Base-by-base conservation (phyloP, 2,888 invertebrate genomes). In the Mesochorus sp. region DNA sequence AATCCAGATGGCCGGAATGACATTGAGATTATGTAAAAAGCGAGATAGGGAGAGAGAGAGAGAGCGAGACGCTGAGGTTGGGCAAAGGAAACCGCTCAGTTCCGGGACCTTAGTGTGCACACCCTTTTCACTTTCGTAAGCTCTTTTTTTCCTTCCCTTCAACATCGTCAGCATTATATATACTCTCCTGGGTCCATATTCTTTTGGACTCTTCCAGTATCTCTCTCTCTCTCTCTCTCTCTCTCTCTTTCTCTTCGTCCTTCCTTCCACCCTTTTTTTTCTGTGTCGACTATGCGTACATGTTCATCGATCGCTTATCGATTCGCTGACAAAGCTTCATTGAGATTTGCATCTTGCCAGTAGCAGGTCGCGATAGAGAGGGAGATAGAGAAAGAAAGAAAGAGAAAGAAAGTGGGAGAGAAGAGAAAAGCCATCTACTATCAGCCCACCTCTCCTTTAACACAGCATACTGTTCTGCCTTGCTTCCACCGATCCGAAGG, bases 321-420 rank as follows among this genome's bases (percentile, higher is more conserved):
- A 80, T 80, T 80, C 53, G 76, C 80, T 80, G 80, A 80, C 80
- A 70, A 77, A 66, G 80, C 80, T 77, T 74, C 70, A 74, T 74
- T 64, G 67, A 76, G 79, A 80, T 76, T 80, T 77, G 77, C 78
- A 78, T 78, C 78, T 70, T 66, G 70, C 74, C 62, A 49, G 68
- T 57, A 68, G 59, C 67, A 67, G 66, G 59, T 70, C 34, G 66
- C n/a, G 14, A 14, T 14, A 44, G 31, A 59, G 42, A 21, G 21
- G 19, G 31, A 4, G 24, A 57, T 47, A 47, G 49, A 44, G 44
- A 37, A 31, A 28, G 37, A 34, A 39, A 49, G 28, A 26, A 3
- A 26, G 55, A 31, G 31, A 59, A 12, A 28, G 14, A 62, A 31
- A 31, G 28, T 14, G 14, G 17, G 12, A 53, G 53, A 31, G 24